Evolutionary conservation across 2,113 vertebrate genomes (phyloP), one percentile per base, ranked within the genome.

Genomic region (Chaetodon trifascialis): DNA sequence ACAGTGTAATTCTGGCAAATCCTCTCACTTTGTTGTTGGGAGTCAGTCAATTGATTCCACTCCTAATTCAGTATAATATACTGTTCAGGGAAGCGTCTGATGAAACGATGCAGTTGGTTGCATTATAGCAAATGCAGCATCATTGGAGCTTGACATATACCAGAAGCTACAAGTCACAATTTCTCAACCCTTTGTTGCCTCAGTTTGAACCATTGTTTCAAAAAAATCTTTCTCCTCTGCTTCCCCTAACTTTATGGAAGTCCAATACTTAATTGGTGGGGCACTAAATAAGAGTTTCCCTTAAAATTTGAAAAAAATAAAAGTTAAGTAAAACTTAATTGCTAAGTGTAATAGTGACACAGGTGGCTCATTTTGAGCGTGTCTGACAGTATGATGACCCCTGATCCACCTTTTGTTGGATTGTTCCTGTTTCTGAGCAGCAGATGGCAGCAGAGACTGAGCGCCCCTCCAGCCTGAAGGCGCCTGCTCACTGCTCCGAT

Each of bases 401-500:
- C 25, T 12, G 21, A 6, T 34, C 16, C 21, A 14, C 2, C 44
- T 47, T 34, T 11, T 44, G 17, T 56, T 0, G 0, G 55, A 4
- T 9, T 51, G 23, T n/a, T 70, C 0, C 68, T 11, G 2, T 40
- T 1, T 58, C n/a, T 72, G 25, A 69, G 23, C 94, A 92, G 87
- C 88, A 94, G 94, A 63, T 85, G 89, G 91, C 89, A 91, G 90
- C 86, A 93, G 65, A 89, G 84, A 83, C 83, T 47, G 5, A 21
- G 11, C 6, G 2, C n/a, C 44, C 11, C 25, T 49, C 7, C 5
- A 0, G 2, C 62, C 59, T 54, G 6, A 40, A 44, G 9, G 21
- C 23, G 1, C 30, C 34, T 17, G 52, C 34, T 82, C 55, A 14
- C 49, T 14, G 19, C n/a, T n/a, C 64, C 55, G 23, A 0, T 76